Conservation (phyloP, 2,113 vertebrate species). For the Pangasianodon gigas region DNA sequence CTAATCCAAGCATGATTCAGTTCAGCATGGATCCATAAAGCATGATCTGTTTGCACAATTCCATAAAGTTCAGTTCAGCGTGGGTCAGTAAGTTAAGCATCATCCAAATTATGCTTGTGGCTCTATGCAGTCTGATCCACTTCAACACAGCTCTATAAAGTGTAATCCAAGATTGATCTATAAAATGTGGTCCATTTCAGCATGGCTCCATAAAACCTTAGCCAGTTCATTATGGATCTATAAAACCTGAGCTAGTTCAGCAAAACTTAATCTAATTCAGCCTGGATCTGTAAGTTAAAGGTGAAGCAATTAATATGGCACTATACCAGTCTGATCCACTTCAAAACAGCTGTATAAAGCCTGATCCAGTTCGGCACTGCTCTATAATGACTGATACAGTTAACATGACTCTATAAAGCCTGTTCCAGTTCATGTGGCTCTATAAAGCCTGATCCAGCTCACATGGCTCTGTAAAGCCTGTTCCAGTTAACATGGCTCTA, state of each 20-base stretch:
- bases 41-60: background rate
- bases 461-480: background rate
- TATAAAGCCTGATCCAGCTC: background rate
- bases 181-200: background rate
- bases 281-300: background rate
- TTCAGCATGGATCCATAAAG: background rate
- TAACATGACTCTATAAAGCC: no score
- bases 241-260: background rate
- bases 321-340: background rate
- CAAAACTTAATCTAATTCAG: background rate
- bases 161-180: no score
- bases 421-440: background rate
- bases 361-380: background rate
- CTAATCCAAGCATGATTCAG: background rate
- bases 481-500: background rate
- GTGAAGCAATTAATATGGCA: background rate
- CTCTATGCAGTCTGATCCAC: background rate
- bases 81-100: background rate
- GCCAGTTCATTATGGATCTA: background rate
- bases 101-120: background rate
- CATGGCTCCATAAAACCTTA: background rate
- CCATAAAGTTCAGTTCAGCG: background rate
- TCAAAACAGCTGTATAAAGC: background rate
- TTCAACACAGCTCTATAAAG: background rate
- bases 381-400: background rate